Evolutionary conservation across 2,888 invertebrate species (phyloP), one percentile per base, ranked within the genome.

Genomic region (Adelphocoris suturalis): DNA sequence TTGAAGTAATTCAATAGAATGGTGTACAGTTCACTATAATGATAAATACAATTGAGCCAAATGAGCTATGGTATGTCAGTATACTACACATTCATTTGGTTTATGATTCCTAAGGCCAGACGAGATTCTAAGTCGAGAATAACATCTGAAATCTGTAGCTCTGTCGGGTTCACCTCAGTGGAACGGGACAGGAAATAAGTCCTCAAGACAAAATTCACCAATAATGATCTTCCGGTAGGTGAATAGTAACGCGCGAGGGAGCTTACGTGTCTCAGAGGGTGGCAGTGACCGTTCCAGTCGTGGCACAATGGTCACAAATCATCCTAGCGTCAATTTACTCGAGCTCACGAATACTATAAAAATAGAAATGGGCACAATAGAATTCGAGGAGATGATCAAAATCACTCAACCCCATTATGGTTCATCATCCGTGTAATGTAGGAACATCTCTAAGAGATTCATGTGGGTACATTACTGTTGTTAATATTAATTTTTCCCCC

Each of bases 251-350:
- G 85, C 57, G 14, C 85, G 57, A 85, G 48, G 23, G 85, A 61
- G 57, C 85, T 85, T 85, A 85, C 85, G 85, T 85, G 85, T 85
- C 55, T 85, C 85, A 57, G 47, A 57, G 48, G 85, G 61, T 85
- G 61, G 85, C 85, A 85, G 28, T 85, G 85, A 85, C 85, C 85
- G 85, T 85, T 85, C 61, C 85, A 85, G 85, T 61, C 61, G 85
- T 61, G 85, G 28, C 61, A 85, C 61, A 85, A 61, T 61, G 85
- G 61, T 55, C 61, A 85, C 85, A 85, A 85, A 85, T 85, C 85
- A 85, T 85, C 57, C 85, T 55, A 57, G 14, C 85, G 85, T 85
- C 85, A 85, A 85, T 85, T 85, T 85, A 82, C 85, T 61, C 85
- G 85, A 61, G 85, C 85, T 85, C 85, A 61, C 85, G 85, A 61